phyloP scores from a whole-genome alignment of 2,888 invertebrate genomes.

The Priocnemis perturbator region DNA sequence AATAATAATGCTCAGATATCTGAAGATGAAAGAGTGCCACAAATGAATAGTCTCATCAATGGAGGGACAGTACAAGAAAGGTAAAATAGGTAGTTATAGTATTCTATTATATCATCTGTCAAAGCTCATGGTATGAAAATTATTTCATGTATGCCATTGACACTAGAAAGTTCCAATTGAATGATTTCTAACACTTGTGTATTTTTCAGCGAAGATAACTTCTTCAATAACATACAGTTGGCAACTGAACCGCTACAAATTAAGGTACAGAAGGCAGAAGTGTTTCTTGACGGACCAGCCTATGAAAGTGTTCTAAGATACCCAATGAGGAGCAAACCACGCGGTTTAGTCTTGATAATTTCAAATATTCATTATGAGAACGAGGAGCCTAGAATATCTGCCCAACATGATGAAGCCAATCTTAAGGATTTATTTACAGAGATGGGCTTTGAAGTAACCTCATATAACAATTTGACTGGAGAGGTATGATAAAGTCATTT shows the following conservation, averaged over 20 bases:
- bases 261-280: conserved; percentile 59
- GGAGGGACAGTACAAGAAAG: neutral
- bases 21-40: conserved; percentile 1
- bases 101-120: too few relatives aligned
- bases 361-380: conserved; percentile 59
- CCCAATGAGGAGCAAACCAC: conserved; percentile 69
- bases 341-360: conserved; percentile 69
- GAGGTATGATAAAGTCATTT: conserved; percentile 49
- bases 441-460: conserved; percentile 68
- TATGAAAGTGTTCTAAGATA: conserved; percentile 57
- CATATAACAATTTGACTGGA: conserved; percentile 56
- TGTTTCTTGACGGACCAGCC: conserved; percentile 58
- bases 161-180: neutral
- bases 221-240: conserved; percentile 46
- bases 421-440: conserved; percentile 62
- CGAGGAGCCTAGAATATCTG: conserved; percentile 48
- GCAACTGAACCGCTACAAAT: conserved; percentile 56
- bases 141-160: neutral
- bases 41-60: neutral
- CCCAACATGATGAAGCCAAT: conserved; percentile 63
- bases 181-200: neutral
- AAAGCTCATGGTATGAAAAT: neutral
- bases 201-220: conserved; percentile 49
- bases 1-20: conserved; percentile 16
- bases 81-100: too few relatives aligned